Evolutionary conservation across 2,113 vertebrate species (phyloP), one percentile per base, ranked within the genome.

Genomic region (Atractosteus spatula): DNA sequence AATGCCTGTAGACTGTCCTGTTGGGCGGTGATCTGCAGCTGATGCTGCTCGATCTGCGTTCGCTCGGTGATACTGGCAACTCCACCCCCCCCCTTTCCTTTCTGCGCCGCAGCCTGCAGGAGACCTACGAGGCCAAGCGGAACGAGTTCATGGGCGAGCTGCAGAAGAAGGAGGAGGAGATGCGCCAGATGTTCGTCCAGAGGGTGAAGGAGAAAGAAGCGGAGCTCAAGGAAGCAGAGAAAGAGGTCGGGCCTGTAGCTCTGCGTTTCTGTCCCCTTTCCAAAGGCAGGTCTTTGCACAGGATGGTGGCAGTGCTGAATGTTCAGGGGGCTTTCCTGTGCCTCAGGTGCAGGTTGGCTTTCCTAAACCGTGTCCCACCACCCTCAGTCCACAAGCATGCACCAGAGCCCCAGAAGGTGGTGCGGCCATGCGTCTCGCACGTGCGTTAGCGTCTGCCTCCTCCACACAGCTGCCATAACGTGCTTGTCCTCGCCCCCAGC

Each of bases 141-240:
- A 99, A 99, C 0, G 97, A 99, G 78, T 99, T 98, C 85, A 92
- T 99, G 84, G 97, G 96, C 2, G 97, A 99, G 77, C 89, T 99
- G 62, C 97, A 99, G 89, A 98, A 96, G 81, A 98, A 99, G 78
- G 97, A 99, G 86, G 97, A 99, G 78, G 97, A 98, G 82, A 99
- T 99, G 97, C 93, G 97, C 76, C 97, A 99, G 82, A 99, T 99
- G 97, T 99, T 99, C 67, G 97, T 99, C 75, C 97, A 97, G 83
- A 95, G 97, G 86, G 97, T 99, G 68, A 99, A 99, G 80, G 97
- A 99, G 82, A 99, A 99, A 69, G 97, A 99, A 86, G 94, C 92
- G 0, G 97, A 99, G 81, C 92, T 99, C 57, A 99, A 99, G 81
- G 97, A 99, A 75, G 97, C 97, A 47, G 97, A 99, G 82, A 99